phyloP scores from a whole-genome alignment of 2,797 vertebrate species.

The Onychomys torridus region DNA sequence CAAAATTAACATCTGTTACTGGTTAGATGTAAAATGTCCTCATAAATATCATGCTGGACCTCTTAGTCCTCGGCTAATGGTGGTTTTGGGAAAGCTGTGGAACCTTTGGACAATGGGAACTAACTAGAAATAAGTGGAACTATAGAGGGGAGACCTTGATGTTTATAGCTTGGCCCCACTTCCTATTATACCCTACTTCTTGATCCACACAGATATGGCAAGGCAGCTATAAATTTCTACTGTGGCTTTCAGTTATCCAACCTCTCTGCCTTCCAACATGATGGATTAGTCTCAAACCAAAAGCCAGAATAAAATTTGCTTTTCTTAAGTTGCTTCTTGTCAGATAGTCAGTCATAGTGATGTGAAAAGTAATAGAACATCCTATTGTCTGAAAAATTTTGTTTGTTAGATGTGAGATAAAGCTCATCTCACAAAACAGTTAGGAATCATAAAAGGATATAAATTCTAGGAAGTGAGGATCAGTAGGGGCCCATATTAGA shows the following conservation, averaged over 20 bases:
- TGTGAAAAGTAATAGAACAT: background rate
- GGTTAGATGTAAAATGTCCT: background rate
- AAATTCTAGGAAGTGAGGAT: background rate
- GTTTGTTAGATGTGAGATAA: background rate
- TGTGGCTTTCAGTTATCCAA: background rate
- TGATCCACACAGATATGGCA: background rate
- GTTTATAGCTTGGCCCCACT: background rate
- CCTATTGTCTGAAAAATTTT: background rate
- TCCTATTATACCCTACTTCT: background rate
- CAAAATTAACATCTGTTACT: background rate
- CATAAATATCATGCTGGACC: background rate
- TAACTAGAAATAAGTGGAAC: background rate
- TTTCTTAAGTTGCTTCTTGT: background rate
- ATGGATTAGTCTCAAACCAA: background rate
- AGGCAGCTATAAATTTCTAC: background rate
- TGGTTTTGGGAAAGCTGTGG: background rate
- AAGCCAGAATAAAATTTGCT: background rate
- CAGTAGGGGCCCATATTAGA: rapidly evolving
- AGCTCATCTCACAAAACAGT: background rate
- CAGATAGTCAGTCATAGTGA: background rate
- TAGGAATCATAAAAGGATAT: background rate
- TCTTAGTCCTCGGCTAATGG: background rate
- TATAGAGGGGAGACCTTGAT: background rate
- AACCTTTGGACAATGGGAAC: too few relatives aligned
- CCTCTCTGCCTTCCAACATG: background rate